These are phyloP conservation scores for Drosophila prostipennis DNA, from an alignment of 2,888 invertebrate species.

Conservation along the genomic window DNA sequence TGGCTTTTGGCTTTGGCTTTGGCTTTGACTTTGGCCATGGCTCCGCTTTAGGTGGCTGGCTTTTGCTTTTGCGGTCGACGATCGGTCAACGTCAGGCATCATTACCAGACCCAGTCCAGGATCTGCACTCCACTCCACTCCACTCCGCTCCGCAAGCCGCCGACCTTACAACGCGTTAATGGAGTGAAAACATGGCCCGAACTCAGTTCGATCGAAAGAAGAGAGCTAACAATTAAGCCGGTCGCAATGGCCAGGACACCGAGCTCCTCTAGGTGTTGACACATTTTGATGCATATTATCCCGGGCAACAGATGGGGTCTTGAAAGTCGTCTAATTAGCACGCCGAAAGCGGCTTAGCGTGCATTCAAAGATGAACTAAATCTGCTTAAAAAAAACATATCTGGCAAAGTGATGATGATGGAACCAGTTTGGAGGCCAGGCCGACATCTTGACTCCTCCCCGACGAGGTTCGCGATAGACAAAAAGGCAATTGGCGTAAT, in stretches of 20 bases:
- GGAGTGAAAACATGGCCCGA: conserved; percentile 73
- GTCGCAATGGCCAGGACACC: conserved; percentile 18
- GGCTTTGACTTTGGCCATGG: conserved; percentile 6
- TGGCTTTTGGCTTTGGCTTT: conserved; percentile 12
- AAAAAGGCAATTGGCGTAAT: conserved; percentile 81
- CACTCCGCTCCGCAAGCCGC: conserved; percentile 2
- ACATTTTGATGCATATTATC: conserved; percentile 79
- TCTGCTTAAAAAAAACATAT: conserved; percentile 61
- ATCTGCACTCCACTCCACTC: conserved; percentile 28
- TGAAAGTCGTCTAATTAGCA: conserved; percentile 76
- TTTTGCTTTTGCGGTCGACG: conserved; percentile 81
- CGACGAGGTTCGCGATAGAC: conserved; percentile 71
- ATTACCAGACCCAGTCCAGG: conserved; percentile 62
- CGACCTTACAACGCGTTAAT: conserved; percentile 58
- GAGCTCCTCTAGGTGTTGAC: conserved; percentile 76
- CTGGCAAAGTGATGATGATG: conserved; percentile 41
- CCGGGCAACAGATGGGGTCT: conserved; percentile 30
- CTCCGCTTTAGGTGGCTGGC: conserved; percentile 22
- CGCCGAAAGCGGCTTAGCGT: conserved; percentile 72
- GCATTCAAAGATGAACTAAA: conserved; percentile 67
- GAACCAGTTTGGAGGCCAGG: conserved; percentile 46
- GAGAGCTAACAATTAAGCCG: conserved; percentile 77
- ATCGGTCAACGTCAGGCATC: conserved; percentile 82
- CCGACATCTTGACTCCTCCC: conserved; percentile 61
- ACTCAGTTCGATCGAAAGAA: conserved; percentile 40